Base-by-base conservation (phyloP, 1,140 invertebrate genomes). In the Eriocheir sinensis region DNA sequence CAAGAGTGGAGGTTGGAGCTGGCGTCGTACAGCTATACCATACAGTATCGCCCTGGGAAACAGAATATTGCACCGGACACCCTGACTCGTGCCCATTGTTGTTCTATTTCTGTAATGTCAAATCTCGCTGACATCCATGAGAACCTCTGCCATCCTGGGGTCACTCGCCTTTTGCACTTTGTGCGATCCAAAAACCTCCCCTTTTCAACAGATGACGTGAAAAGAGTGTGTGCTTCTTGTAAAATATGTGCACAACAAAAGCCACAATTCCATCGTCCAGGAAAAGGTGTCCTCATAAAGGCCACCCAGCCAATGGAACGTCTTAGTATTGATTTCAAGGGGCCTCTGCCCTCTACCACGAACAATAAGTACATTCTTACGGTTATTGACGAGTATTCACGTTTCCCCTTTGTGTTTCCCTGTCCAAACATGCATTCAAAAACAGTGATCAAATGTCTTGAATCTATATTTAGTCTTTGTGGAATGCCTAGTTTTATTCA, bases 271-370 rank as follows among this genome's bases (percentile, higher is more conserved):
- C 91, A 94, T 34, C 79, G 86, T 91, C 93, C 96, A 12, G 95
- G 96, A n/a, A 96, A 96, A 81, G 21, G 38, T 60, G 81, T n/a
- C 0, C 91, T 92, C 60, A 92, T 83, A 27, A 83, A 92, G 95
- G 95, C 95, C 30, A 96, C 93, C 36, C 91, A 95, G 79, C 95
- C 95, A 81, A 96, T 96, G 90, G 95, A 96, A 81, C 36, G 85
- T 41, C 80, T 96, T 6, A 96, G 96, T 72, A 91, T 96, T 36
- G 96, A 96, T 88, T 96, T 96, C 81, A 96, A 96, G 95, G 96
- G 96, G 36, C 96, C 96, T 38, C 34, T 96, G n/a, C 95, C 96
- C 44, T 93, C 96, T 27, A 72, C 53, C 30, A 93, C 95, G 17
- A 88, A 88, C 44, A 96, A 96, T 81, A 88, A 91, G 38, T 96